Evolutionary conservation across 2,888 invertebrate genomes (phyloP), one percentile per base, ranked within the genome.

Genomic region (Drosophila melanocephala): DNA sequence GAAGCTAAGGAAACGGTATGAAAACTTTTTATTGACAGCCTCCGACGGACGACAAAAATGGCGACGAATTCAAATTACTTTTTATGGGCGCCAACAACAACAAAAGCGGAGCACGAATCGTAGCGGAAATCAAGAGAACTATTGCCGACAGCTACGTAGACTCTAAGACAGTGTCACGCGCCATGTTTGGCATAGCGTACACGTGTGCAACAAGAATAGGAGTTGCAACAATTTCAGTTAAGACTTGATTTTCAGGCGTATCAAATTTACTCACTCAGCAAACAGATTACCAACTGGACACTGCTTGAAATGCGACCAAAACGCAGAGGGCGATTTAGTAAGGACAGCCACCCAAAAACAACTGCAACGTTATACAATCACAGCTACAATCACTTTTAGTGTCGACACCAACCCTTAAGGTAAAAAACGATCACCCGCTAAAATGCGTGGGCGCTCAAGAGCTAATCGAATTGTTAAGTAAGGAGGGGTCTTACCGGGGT

Each of bases 341-440:
- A 2, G 37, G 56, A 39, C 63, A 63, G 28, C n/a, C 71, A 75
- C 64, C 77, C 7, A 22, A 30, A n/a, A 30, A 19, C 35, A 26
- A 9, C 12, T 12, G 30, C 30, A 19, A 22, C 19, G 42, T 75
- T 83, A 61, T 70, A 72, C 35, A 72, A 81, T 74, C 71, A 58
- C 52, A 50, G 51, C 47, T 59, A 28, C 28, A 28, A 50, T 28
- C 19, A 28, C 56, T 19, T 32, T 72, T 44, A 83, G 65, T 60
- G 30, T 39, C 69, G 64, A 84, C 75, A 73, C 32, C 30, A 75
- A 73, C 75, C 79, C 67, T 53, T 62, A 65, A 72, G 75, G 67
- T 53, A 70, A 68, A 28, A 53, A 35, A 28, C n/a, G 30, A 19
- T 12, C 37, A 28, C 32, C 60, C 47, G 50, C 53, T 22, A 14